Conservation (phyloP, 2,113 vertebrate genomes). For the Raja brachyura region DNA sequence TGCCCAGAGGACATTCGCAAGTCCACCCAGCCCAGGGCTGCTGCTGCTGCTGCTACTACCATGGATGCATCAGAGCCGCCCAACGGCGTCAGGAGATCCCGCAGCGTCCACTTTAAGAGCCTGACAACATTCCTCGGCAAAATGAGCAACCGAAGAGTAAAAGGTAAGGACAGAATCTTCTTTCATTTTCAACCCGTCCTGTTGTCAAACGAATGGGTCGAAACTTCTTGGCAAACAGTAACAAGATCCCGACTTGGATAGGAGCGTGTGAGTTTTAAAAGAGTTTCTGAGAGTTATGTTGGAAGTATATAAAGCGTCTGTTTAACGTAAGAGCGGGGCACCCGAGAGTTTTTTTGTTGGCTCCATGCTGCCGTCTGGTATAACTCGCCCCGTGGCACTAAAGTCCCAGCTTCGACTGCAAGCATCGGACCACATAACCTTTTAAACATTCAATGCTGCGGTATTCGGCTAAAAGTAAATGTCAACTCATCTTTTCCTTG, state of each 20-base stretch:
- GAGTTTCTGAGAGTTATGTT: neutral
- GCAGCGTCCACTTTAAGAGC: constrained; percentile 22
- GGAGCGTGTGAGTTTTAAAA: neutral
- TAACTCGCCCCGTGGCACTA: neutral
- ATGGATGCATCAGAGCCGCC: neutral
- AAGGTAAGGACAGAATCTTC: neutral
- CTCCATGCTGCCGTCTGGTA: too few species aligned
- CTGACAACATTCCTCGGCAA: neutral
- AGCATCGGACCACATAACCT: neutral
- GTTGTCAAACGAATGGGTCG: neutral
- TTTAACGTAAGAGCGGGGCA: too few species aligned
- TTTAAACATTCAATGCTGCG: neutral
- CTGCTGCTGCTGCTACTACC: neutral
- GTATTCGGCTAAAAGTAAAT: neutral
- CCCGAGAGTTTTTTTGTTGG: neutral
- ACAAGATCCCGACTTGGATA: neutral
- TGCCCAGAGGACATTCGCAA: neutral
- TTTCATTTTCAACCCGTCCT: neutral
- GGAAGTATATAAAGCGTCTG: neutral
- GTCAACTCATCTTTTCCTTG: neutral
- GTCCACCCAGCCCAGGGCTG: neutral
- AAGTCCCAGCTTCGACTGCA: neutral
- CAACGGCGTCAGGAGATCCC: neutral
- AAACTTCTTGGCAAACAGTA: neutral
- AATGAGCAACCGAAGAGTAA: neutral